Conservation (phyloP, 2,888 invertebrate genomes). For the Eupithecia dodoneata region DNA sequence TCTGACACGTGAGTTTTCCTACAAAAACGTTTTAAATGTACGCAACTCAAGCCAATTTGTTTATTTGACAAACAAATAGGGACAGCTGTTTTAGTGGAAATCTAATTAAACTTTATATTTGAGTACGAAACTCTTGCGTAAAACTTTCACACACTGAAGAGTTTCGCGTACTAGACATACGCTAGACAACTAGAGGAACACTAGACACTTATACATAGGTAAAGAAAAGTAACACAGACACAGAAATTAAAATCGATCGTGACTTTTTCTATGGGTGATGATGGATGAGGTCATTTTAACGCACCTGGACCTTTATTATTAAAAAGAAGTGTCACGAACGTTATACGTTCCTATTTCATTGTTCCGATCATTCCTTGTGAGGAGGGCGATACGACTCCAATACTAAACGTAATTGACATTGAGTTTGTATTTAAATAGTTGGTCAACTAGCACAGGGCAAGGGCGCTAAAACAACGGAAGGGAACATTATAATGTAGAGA, state of each 20-base stretch:
- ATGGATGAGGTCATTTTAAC: too few species aligned
- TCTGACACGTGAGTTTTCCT: constrained; percentile 49
- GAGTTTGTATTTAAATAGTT: not conserved
- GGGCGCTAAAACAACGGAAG: not conserved
- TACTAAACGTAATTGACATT: constrained; percentile 22
- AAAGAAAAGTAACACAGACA: not conserved
- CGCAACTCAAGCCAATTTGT: not conserved
- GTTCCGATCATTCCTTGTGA: constrained; percentile 39
- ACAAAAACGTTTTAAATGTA: constrained; percentile 23
- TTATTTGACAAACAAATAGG: not conserved
- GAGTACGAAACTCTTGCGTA: not conserved
- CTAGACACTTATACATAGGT: not conserved
- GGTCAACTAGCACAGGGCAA: constrained; percentile 4
- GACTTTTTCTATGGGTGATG: not conserved
- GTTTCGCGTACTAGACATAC: not conserved
- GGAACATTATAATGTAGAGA: not conserved
- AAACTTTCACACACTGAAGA: not conserved
- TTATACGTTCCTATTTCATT: constrained; percentile 63
- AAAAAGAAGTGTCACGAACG: constrained; percentile 65
- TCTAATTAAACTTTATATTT: not conserved
- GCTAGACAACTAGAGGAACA: not conserved
- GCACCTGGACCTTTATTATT: not conserved
- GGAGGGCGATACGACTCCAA: constrained; percentile 34
- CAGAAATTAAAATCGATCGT: not conserved
- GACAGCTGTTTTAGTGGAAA: not conserved